These are phyloP conservation scores for Petrocephalus zakoni DNA, from an alignment of 2,113 vertebrate genomes.

Conservation along the genomic window DNA sequence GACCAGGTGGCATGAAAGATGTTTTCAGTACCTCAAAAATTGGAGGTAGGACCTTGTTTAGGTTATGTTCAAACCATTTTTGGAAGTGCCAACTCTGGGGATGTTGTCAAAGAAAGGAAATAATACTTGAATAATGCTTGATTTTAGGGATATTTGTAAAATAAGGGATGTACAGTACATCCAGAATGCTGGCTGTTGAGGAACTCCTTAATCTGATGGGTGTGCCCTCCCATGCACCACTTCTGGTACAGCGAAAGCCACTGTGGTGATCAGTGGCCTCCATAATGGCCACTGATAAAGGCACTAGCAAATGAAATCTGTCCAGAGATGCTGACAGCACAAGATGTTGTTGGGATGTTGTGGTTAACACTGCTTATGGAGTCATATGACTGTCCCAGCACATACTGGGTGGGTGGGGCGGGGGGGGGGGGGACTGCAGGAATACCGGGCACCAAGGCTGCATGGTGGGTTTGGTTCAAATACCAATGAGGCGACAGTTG, in stretches of 20 bases:
- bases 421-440: not conserved
- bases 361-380: not conserved
- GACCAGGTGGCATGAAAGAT: not conserved
- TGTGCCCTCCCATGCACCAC: not conserved
- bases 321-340: not conserved
- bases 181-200: not conserved
- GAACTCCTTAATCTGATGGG: not conserved
- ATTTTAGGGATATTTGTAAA: not conserved
- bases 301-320: not conserved
- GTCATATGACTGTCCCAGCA: not conserved
- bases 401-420: too few relatives aligned
- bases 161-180: not conserved
- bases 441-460: not conserved
- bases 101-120: not conserved
- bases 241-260: not conserved
- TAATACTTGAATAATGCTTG: not conserved
- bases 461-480: not conserved
- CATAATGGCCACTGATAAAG: not conserved
- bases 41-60: not conserved
- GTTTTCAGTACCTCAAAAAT: not conserved
- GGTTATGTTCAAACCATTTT: not conserved
- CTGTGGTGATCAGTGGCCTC: not conserved
- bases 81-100: not conserved
- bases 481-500: not conserved
- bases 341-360: not conserved